Evolutionary conservation across 2,113 vertebrate genomes (phyloP).

Genomic region (Apteryx mantelli): DNA sequence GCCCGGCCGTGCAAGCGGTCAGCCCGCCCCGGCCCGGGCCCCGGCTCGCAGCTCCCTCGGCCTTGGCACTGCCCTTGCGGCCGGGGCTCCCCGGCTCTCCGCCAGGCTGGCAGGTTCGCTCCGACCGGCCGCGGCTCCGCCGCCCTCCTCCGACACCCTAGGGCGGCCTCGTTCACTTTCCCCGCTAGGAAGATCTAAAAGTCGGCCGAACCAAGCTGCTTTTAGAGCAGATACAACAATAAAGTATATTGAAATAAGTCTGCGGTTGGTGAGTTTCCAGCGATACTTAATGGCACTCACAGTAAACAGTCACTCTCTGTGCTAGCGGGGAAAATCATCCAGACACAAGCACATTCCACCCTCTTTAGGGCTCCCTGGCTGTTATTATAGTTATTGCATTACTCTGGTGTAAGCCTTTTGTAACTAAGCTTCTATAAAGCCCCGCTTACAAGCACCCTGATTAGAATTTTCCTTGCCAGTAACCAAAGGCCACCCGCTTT

Average conservation of each 20-base stretch:
- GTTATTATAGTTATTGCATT: slow-evolving; percentile 70
- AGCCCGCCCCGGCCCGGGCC: neutral
- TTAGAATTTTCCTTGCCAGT: slow-evolving; percentile 72
- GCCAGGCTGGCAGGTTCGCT: neutral
- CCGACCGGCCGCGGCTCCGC: neutral
- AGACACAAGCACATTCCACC: slow-evolving; percentile 74
- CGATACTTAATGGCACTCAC: slow-evolving; percentile 66
- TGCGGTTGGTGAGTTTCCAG: slow-evolving; percentile 74
- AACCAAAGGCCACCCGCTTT: slow-evolving; percentile 74
- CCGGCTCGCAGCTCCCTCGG: neutral
- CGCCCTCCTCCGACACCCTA: neutral
- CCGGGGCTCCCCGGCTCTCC: neutral
- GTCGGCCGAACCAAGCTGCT: slow-evolving; percentile 35
- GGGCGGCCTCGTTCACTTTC: neutral
- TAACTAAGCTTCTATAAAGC: slow-evolving; percentile 72
- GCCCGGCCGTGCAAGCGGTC: neutral
- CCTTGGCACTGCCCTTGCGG: neutral
- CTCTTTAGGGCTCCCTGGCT: slow-evolving; percentile 67
- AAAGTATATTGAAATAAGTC: slow-evolving; percentile 71
- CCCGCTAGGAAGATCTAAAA: neutral
- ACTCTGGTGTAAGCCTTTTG: slow-evolving; percentile 74
- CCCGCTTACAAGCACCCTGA: slow-evolving; percentile 69
- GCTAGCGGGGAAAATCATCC: slow-evolving; percentile 74
- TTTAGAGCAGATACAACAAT: slow-evolving; percentile 62
- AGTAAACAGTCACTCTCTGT: slow-evolving; percentile 77